phyloP scores from a whole-genome alignment of 2,113 vertebrate species.

The Oncorhynchus mykiss region DNA sequence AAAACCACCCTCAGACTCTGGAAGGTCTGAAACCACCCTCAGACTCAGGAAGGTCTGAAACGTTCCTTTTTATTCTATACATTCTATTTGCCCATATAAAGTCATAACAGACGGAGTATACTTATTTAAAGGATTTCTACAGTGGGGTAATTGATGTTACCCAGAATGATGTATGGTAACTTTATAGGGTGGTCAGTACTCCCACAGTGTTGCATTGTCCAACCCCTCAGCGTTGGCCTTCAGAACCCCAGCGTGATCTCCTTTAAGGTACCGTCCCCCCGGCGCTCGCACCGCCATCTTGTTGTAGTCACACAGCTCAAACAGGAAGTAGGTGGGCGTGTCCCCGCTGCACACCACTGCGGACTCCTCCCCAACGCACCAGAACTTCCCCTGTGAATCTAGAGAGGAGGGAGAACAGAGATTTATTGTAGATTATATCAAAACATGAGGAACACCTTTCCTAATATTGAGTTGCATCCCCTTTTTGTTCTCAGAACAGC shows the following conservation, averaged over 20 bases:
- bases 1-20: no score
- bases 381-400: conserved; percentile 93
- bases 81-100: no score
- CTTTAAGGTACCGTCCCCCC: conserved; percentile 91
- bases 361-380: conserved; percentile 84
- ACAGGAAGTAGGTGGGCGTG: conserved; percentile 85
- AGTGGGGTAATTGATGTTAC: no score
- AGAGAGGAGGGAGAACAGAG: not conserved
- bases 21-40: no score
- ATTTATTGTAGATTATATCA: not conserved
- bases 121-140: no score
- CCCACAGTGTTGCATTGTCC: conserved; percentile 90
- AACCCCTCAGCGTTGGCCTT: conserved; percentile 84
- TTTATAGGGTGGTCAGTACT: conserved; percentile 76
- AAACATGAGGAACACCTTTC: no score
- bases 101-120: no score
- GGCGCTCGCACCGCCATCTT: conserved; percentile 87
- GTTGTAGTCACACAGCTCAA: conserved; percentile 94
- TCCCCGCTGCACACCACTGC: conserved; percentile 85
- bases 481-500: no score
- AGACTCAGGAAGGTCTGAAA: no score
- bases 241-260: conserved; percentile 91
- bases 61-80: no score
- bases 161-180: conserved; percentile 11
- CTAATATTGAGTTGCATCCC: no score